Evolutionary conservation across 2,888 invertebrate species (phyloP).

Genomic region (Phytoseiulus persimilis): DNA sequence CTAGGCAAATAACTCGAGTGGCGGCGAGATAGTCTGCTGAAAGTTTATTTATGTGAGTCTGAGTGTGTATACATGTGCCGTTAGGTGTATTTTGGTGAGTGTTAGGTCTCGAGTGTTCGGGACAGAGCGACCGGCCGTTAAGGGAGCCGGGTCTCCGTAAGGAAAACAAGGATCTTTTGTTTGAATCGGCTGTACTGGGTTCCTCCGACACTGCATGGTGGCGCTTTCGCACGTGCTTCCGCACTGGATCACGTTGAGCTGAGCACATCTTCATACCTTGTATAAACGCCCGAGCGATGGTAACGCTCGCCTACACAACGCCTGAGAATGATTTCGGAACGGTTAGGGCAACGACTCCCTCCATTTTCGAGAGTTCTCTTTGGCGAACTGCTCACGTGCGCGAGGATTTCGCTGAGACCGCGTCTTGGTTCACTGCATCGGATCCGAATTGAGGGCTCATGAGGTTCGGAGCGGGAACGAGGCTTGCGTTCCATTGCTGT

Average conservation of each 20-base stretch:
- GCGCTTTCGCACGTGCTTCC: not conserved
- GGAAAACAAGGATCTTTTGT: not conserved
- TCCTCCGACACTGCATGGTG: not conserved
- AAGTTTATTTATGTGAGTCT: not conserved
- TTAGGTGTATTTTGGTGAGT: not conserved
- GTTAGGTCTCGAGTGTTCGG: not conserved
- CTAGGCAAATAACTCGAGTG: not conserved
- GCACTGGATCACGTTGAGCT: not conserved
- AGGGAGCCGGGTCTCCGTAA: not conserved
- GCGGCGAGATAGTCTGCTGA: not conserved
- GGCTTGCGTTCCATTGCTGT: no score
- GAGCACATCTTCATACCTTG: constrained; percentile 5
- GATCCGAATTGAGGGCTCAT: no score
- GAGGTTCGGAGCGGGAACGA: no score
- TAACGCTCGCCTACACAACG: not conserved
- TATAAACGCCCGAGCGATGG: not conserved
- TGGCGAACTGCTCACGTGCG: not conserved
- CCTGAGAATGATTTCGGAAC: not conserved
- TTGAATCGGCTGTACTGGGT: not conserved
- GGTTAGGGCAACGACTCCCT: not conserved
- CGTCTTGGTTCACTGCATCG: not conserved
- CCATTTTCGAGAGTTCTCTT: not conserved
- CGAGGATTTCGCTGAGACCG: not conserved
- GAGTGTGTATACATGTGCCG: not conserved
- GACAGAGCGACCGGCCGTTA: not conserved